Conservation (phyloP, 1,140 invertebrate species). For the Neoseiulus cucumeris region DNA sequence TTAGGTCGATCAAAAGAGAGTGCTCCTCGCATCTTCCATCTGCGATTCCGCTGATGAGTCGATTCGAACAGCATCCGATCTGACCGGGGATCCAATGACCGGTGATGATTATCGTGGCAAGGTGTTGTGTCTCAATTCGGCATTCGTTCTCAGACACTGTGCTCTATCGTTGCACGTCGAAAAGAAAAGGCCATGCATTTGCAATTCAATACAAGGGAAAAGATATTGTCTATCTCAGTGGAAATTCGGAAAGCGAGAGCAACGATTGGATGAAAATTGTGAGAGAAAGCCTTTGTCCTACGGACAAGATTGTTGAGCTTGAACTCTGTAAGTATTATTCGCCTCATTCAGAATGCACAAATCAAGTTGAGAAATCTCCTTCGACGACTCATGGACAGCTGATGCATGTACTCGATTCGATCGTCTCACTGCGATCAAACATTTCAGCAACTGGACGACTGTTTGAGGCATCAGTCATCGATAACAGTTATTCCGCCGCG, state of each 20-base stretch:
- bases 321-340: slow-evolving; percentile 15
- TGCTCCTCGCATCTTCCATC: too few species aligned
- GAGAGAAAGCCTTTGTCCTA: slow-evolving; percentile 17
- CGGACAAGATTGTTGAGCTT: slow-evolving; percentile 15
- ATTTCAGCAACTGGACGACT: slow-evolving; percentile 9
- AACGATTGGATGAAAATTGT: slow-evolving; percentile 19
- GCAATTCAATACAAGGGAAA: slow-evolving; percentile 13
- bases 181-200: slow-evolving; percentile 16
- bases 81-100: too few species aligned
- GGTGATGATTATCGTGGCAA: too few species aligned
- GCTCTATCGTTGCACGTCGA: slow-evolving; percentile 15
- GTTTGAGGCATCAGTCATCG: slow-evolving; percentile 16
- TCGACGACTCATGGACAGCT: slow-evolving; percentile 6
- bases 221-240: slow-evolving; percentile 16
- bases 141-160: background rate
- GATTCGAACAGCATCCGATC: too few species aligned
- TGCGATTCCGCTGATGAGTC: too few species aligned
- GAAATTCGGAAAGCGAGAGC: slow-evolving; percentile 13
- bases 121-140: too few species aligned
- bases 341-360: background rate
- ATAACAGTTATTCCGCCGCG: slow-evolving; percentile 15
- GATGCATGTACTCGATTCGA: background rate
- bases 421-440: background rate
- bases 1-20: too few species aligned
- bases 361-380: background rate